phyloP scores from a whole-genome alignment of 1,140 invertebrate genomes.

The Drosophila albomicans region DNA sequence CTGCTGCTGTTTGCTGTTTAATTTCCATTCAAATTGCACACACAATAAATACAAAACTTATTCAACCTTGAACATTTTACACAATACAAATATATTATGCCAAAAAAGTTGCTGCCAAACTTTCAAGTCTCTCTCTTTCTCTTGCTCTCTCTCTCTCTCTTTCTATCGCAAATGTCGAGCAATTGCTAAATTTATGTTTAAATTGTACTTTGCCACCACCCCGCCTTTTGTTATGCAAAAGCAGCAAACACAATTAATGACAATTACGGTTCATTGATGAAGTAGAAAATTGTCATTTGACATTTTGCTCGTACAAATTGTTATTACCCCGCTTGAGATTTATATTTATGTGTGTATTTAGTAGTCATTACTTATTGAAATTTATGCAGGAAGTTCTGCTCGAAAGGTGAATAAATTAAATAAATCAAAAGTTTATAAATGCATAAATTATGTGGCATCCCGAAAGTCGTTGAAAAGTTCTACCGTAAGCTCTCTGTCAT shows the following conservation, averaged over 20 bases:
- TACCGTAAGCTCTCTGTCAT: conserved; percentile 17
- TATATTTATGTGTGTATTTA: conserved; percentile 26
- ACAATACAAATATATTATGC: conserved; percentile 33
- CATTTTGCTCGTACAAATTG: conserved; percentile 26
- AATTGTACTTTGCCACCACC: conserved; percentile 23
- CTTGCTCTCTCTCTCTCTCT: background rate
- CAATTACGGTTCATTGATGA: conserved; percentile 52
- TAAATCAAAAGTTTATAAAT: conserved; percentile 44
- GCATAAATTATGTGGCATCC: conserved; percentile 37
- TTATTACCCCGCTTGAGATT: conserved; percentile 24
- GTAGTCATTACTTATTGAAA: conserved; percentile 33
- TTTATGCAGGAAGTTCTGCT: conserved; percentile 33
- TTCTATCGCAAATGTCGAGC: conserved; percentile 17
- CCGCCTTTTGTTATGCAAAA: conserved; percentile 35
- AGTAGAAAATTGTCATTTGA: conserved; percentile 46
- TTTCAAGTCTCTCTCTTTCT: conserved; percentile 16
- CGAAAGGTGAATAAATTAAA: conserved; percentile 38
- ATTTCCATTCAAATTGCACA: conserved; percentile 46
- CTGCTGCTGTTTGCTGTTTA: conserved; percentile 29
- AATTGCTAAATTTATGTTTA: conserved; percentile 50
- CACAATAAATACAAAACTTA: conserved; percentile 45
- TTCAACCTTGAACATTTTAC: conserved; percentile 50
- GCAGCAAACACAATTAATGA: conserved; percentile 44
- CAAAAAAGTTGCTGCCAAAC: conserved; percentile 35
- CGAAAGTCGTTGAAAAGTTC: conserved; percentile 18